These are phyloP conservation scores for Dendrolimus houi DNA, from an alignment of 2,888 invertebrate genomes.

Conservation along the genomic window DNA sequence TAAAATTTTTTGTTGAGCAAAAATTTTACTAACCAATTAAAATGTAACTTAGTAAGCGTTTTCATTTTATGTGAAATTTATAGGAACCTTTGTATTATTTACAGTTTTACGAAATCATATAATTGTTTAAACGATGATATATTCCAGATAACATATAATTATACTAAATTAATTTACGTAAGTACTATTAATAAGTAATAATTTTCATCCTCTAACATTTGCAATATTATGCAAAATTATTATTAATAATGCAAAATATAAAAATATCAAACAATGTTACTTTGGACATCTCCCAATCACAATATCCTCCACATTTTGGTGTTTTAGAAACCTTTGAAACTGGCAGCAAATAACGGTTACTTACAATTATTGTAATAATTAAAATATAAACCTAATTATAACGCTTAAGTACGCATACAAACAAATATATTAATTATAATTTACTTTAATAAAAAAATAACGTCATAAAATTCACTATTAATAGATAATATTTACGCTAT, in stretches of 20 bases:
- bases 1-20: too few species aligned
- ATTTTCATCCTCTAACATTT: too few species aligned
- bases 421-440: slow-evolving; percentile 12
- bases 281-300: slow-evolving; percentile 40
- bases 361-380: slow-evolving; percentile 21
- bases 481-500: slow-evolving; percentile 20
- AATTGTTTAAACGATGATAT: too few species aligned
- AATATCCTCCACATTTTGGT: slow-evolving; percentile 46
- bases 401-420: slow-evolving; percentile 42
- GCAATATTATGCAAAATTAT: slow-evolving; percentile 1
- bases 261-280: slow-evolving; percentile 8
- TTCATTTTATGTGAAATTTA: too few species aligned
- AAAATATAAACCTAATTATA: slow-evolving; percentile 29
- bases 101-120: too few species aligned
- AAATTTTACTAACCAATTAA: too few species aligned
- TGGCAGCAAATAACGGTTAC: slow-evolving; percentile 62
- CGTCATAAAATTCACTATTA: slow-evolving; percentile 50
- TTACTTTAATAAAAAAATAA: slow-evolving; percentile 38
- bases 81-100: too few species aligned
- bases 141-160: too few species aligned
- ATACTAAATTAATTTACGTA: too few species aligned
- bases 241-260: slow-evolving; percentile 22
- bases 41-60: too few species aligned
- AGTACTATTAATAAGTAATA: too few species aligned
- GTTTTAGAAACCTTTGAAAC: slow-evolving; percentile 61